Evolutionary conservation across 2,888 invertebrate species (phyloP).

Genomic region (Eupithecia subumbrata): DNA sequence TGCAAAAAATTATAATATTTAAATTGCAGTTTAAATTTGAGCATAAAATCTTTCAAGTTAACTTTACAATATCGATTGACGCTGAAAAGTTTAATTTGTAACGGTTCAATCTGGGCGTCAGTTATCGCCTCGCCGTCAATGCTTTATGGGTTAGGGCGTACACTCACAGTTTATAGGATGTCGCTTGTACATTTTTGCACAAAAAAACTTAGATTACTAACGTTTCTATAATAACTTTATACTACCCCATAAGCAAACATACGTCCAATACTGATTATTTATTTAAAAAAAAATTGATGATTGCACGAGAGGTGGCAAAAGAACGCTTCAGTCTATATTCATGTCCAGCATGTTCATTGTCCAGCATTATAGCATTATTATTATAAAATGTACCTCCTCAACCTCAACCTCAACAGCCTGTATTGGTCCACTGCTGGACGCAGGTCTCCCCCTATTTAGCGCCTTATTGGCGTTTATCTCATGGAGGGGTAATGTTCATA

Average conservation of each 20-base stretch:
- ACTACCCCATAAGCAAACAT: no score
- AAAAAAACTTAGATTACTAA: neutral
- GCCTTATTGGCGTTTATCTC: no score
- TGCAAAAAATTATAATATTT: neutral
- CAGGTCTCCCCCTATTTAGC: no score
- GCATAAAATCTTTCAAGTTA: constrained; percentile 18
- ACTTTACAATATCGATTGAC: constrained; percentile 41
- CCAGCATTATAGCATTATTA: no score
- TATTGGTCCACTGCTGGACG: no score
- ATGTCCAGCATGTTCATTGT: no score
- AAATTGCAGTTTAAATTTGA: neutral
- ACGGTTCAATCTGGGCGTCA: constrained; percentile 53
- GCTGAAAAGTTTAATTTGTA: constrained; percentile 44
- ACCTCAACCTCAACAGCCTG: no score
- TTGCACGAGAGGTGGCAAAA: neutral
- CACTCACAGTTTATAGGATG: constrained; percentile 19
- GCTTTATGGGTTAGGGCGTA: constrained; percentile 50
- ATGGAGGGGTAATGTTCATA: no score
- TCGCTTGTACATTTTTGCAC: neutral
- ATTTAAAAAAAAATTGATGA: no score
- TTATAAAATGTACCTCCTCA: no score
- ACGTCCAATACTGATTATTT: no score
- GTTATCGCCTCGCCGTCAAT: constrained; percentile 53
- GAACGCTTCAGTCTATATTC: neutral
- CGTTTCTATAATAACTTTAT: neutral